Conservation (phyloP, 2,888 invertebrate genomes). For the Eupithecia vulgata region DNA sequence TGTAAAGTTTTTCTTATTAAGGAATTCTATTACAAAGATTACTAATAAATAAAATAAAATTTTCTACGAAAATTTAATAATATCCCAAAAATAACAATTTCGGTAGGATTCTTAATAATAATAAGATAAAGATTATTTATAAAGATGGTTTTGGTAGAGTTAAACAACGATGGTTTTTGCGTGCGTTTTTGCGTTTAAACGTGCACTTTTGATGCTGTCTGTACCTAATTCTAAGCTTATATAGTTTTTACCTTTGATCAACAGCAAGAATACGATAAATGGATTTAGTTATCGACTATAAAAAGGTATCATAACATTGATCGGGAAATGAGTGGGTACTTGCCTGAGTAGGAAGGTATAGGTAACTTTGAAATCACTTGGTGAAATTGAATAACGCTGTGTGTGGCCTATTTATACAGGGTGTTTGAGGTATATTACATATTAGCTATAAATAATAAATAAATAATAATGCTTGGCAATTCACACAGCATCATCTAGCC, state of each 20-base stretch:
- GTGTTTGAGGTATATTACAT: not conserved
- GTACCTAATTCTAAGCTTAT: slow-evolving; percentile 24
- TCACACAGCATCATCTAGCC: too few species aligned
- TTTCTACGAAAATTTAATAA: too few species aligned
- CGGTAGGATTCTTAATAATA: too few species aligned
- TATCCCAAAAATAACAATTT: too few species aligned
- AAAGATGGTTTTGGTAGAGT: too few species aligned
- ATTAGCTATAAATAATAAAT: too few species aligned
- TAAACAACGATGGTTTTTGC: not conserved
- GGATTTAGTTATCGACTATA: slow-evolving; percentile 22
- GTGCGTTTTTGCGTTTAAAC: not conserved
- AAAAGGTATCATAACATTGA: slow-evolving; percentile 22
- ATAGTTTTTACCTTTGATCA: slow-evolving; percentile 12
- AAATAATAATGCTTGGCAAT: too few species aligned
- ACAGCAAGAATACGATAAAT: slow-evolving; percentile 6
- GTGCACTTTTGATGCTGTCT: slow-evolving; percentile 5
- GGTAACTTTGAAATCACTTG: slow-evolving; percentile 8
- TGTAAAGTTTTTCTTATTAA: too few species aligned
- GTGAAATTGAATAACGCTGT: slow-evolving; percentile 15
- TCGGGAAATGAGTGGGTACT: slow-evolving; percentile 8
- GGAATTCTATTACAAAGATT: too few species aligned
- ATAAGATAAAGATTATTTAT: too few species aligned
- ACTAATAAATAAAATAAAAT: too few species aligned
- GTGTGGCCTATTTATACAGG: slow-evolving; percentile 7
- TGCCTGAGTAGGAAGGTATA: not conserved